Evolutionary conservation across 2,113 vertebrate genomes (phyloP).

Genomic region (Pseudopipra pipra): DNA sequence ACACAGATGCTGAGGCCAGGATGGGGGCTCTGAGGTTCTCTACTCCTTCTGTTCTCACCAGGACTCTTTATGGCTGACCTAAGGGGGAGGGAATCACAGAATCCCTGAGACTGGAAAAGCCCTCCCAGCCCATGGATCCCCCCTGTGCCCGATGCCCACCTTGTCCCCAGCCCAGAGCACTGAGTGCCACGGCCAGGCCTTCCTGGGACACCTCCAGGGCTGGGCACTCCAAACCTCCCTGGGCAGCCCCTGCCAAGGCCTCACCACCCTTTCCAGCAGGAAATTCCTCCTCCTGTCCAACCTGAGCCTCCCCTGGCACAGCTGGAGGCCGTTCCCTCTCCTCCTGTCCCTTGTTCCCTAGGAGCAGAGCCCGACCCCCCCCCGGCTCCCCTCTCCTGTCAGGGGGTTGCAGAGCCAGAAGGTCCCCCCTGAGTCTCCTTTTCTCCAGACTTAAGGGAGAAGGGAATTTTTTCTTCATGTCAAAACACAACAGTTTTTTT

Average conservation of each 20-base stretch:
- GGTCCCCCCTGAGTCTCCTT: too few relatives aligned
- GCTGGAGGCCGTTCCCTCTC: too few relatives aligned
- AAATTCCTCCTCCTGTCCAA: too few relatives aligned
- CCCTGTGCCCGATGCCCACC: fast-evolving
- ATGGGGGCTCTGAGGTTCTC: background rate
- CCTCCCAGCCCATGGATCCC: fast-evolving
- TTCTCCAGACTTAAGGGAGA: background rate
- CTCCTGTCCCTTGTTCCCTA: too few relatives aligned
- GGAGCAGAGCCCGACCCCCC: too few relatives aligned
- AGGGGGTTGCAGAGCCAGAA: background rate
- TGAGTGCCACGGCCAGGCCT: background rate
- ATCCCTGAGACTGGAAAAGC: background rate
- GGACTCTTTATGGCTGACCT: background rate
- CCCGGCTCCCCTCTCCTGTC: too few relatives aligned
- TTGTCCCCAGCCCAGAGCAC: fast-evolving
- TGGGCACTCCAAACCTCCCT: too few relatives aligned
- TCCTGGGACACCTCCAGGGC: background rate
- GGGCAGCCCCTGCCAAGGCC: too few relatives aligned
- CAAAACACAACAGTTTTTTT: background rate
- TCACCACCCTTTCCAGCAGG: too few relatives aligned
- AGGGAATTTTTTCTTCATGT: background rate
- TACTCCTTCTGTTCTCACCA: background rate
- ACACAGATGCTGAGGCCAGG: background rate
- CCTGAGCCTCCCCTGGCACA: too few relatives aligned
- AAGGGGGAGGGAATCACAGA: background rate